Conservation (phyloP, 1,140 invertebrate species). For the Pararge aegeria region DNA sequence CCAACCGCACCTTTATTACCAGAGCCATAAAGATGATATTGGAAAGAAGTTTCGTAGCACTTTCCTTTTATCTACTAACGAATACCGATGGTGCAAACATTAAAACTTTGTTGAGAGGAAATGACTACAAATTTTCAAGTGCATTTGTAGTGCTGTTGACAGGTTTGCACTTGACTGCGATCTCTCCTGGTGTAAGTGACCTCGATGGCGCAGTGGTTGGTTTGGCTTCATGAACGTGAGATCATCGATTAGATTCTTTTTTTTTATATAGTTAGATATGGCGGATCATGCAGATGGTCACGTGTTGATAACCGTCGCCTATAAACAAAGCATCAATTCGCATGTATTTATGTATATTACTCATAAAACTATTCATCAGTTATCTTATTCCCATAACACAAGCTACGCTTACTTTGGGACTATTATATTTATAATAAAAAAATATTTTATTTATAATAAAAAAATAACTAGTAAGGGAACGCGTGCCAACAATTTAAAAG, state of each 20-base stretch:
- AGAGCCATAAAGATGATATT: background rate
- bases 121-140: conserved; percentile 14
- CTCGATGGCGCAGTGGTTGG: no score
- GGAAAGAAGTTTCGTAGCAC: conserved; percentile 1
- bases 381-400: no score
- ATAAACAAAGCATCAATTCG: no score
- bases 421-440: no score
- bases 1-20: conserved; percentile 2
- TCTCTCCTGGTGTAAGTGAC: background rate
- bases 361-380: no score
- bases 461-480: background rate
- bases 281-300: no score
- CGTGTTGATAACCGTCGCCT: no score
- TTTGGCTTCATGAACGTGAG: no score
- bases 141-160: conserved; percentile 9
- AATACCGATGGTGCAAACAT: conserved; percentile 27
- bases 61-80: conserved; percentile 28
- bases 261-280: no score
- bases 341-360: no score
- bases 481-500: background rate
- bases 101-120: conserved; percentile 22
- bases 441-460: background rate
- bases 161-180: background rate
- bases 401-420: no score
- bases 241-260: no score